These are phyloP conservation scores for Drosophila flavopinicola DNA, from an alignment of 2,888 invertebrate genomes.

Conservation along the genomic window DNA sequence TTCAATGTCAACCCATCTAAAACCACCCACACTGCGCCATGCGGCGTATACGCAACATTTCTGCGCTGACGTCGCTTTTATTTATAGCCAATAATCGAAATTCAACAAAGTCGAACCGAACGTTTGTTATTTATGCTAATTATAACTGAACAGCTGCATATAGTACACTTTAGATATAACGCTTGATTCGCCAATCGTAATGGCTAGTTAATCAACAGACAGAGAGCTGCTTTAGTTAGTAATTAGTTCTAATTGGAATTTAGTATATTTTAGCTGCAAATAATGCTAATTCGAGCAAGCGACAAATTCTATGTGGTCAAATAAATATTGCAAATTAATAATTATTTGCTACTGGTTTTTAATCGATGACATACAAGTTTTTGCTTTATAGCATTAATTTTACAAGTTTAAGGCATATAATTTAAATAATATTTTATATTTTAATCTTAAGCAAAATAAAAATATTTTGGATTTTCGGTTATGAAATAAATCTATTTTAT, in stretches of 20 bases:
- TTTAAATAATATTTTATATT: too few relatives aligned
- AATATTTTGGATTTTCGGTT: too few relatives aligned
- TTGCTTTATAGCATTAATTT: too few relatives aligned
- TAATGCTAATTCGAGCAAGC: neutral
- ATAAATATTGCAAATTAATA: too few relatives aligned
- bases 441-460: too few relatives aligned
- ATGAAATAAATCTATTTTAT: too few relatives aligned
- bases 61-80: constrained; percentile 31
- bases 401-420: too few relatives aligned
- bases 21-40: constrained; percentile 3
- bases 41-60: constrained; percentile 47
- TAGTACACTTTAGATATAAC: constrained; percentile 28
- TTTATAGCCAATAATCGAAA: constrained; percentile 58
- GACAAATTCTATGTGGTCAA: too few relatives aligned
- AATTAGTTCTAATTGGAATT: constrained; percentile 30
- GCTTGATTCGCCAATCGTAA: constrained; percentile 28
- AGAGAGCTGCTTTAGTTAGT: neutral
- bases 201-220: constrained; percentile 27
- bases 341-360: too few relatives aligned
- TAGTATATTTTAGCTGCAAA: neutral
- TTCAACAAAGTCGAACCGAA: constrained; percentile 12
- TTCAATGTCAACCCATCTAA: constrained; percentile 69
- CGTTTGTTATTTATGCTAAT: constrained; percentile 42
- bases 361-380: too few relatives aligned
- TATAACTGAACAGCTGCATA: constrained; percentile 27